These are phyloP conservation scores for Halyomorpha halys DNA, from an alignment of 1,140 invertebrate species.

Conservation along the genomic window DNA sequence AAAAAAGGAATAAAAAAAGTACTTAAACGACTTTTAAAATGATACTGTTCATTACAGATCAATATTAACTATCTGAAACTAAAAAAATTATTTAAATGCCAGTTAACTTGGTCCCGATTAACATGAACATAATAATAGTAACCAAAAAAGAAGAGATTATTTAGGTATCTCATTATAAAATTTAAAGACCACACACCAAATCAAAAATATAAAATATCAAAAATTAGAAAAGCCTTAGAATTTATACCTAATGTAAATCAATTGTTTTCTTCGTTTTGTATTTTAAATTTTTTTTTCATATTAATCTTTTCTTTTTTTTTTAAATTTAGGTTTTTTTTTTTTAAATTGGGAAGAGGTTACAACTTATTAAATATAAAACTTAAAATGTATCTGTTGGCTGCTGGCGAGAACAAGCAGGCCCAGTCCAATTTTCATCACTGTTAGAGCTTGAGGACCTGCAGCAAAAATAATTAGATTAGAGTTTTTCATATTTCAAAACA, in stretches of 20 bases:
- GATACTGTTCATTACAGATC: not conserved
- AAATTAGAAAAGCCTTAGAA: not conserved
- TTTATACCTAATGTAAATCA: not conserved
- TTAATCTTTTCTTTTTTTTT: not conserved
- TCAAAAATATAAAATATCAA: not conserved
- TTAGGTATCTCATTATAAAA: not conserved
- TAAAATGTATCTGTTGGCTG: not conserved
- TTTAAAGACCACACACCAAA: not conserved
- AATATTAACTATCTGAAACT: not conserved
- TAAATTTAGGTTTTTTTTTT: not conserved
- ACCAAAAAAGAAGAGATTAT: not conserved
- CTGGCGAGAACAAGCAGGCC: not conserved
- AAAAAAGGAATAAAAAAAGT: not conserved
- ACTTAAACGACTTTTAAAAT: not conserved
- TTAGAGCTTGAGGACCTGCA: not conserved
- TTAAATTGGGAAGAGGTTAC: not conserved
- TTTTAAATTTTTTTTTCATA: not conserved
- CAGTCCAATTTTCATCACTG: conserved; percentile 10
- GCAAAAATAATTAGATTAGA: not conserved
- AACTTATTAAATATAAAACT: not conserved
- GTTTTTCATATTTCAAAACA: not conserved
- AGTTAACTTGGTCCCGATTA: not conserved
- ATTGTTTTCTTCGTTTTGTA: not conserved
- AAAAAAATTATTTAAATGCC: not conserved
- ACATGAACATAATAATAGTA: not conserved